A percentile compares a stretch with the other conserved stretches of the same genome.
Evolutionary conservation across 2,113 vertebrate genomes (phyloP).

Genomic region (Noturus placidus): DNA sequence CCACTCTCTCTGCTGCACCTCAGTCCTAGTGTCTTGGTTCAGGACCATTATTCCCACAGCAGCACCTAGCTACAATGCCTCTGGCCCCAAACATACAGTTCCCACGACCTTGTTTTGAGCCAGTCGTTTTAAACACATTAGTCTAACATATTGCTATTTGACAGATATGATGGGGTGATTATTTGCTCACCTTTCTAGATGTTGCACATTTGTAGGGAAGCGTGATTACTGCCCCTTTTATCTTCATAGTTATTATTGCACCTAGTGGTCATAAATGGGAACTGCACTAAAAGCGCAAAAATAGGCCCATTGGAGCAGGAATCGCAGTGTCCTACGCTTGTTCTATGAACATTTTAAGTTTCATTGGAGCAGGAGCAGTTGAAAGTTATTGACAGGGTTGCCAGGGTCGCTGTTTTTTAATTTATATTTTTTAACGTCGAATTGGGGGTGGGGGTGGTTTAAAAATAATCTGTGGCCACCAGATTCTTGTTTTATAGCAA

Average conservation of each 20-base stretch:
- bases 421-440: not conserved
- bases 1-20: constrained; percentile 34
- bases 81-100: not conserved
- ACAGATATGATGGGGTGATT: not conserved
- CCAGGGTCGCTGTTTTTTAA: too few species aligned
- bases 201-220: not conserved
- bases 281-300: not conserved
- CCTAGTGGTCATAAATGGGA: not conserved
- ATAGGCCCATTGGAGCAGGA: not conserved
- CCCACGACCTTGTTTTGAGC: constrained; percentile 6
- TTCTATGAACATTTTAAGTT: too few species aligned
- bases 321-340: not conserved
- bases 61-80: constrained; percentile 23
- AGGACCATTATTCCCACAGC: constrained; percentile 30
- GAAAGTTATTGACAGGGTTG: not conserved
- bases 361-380: not conserved
- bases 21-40: not conserved
- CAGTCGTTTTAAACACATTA: not conserved
- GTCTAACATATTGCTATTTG: not conserved
- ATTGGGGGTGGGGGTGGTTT: too few species aligned
- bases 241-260: not conserved
- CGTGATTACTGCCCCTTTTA: not conserved
- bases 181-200: not conserved
- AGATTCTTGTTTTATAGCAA: too few species aligned
- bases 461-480: too few species aligned